Evolutionary conservation across 2,113 vertebrate genomes (phyloP).

Genomic region (Oreotrochilus melanogaster): DNA sequence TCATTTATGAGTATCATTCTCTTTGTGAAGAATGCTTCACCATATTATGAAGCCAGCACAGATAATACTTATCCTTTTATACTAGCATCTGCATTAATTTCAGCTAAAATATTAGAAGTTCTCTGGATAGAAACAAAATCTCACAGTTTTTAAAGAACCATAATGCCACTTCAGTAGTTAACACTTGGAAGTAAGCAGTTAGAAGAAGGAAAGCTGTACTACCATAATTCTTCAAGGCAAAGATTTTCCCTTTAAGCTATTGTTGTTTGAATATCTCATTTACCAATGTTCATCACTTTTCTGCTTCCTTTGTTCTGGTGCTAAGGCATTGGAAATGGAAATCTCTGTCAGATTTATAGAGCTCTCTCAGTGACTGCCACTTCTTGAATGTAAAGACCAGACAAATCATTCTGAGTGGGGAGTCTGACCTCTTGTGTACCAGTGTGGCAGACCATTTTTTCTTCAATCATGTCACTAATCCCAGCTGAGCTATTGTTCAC

Average conservation of each 20-base stretch:
- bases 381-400: background rate
- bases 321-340: background rate
- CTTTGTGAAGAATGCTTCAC: background rate
- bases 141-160: background rate
- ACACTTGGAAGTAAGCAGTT: background rate
- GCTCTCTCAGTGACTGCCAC: background rate
- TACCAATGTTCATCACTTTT: background rate
- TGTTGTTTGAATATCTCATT: conserved; percentile 8
- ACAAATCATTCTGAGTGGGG: background rate
- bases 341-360: background rate
- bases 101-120: background rate
- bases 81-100: background rate
- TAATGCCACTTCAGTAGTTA: background rate
- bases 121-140: background rate
- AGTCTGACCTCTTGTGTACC: background rate
- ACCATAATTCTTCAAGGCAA: background rate
- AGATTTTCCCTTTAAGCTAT: background rate
- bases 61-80: background rate
- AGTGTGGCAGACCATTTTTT: background rate
- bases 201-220: background rate
- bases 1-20: background rate
- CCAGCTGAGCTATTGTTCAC: background rate
- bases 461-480: background rate
- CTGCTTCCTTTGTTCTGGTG: background rate
- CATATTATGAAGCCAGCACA: background rate